These are phyloP conservation scores for Xiphophorus hellerii DNA, from an alignment of 2,113 vertebrate genomes.

Conservation along the genomic window DNA sequence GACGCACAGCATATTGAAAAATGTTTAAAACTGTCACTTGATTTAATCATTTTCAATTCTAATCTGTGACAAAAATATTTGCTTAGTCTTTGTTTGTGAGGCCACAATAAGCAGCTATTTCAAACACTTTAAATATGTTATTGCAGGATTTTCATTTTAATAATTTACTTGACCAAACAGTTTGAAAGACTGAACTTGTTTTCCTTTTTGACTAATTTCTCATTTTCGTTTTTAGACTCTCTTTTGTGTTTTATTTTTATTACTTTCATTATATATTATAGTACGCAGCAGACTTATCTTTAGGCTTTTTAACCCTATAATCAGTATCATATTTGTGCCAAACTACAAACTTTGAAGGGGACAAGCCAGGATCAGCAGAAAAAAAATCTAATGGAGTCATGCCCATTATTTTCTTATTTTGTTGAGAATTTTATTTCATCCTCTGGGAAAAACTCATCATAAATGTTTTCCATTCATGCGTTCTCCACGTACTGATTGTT, in stretches of 20 bases:
- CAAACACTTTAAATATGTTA: not conserved
- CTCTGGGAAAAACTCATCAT: not conserved
- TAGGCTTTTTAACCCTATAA: not conserved
- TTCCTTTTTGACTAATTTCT: not conserved
- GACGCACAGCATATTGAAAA: no score
- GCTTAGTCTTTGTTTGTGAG: no score
- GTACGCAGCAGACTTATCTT: not conserved
- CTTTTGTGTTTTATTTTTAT: not conserved
- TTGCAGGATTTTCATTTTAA: not conserved
- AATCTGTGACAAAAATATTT: no score
- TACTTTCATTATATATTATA: not conserved
- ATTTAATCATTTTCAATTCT: no score
- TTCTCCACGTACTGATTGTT: slow-evolving; percentile 5
- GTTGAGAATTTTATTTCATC: slow-evolving; percentile 4
- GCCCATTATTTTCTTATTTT: not conserved
- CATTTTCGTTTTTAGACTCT: not conserved
- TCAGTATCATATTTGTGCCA: not conserved
- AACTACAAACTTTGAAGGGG: not conserved
- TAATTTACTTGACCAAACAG: not conserved
- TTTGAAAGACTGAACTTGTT: not conserved
- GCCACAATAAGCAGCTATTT: not conserved
- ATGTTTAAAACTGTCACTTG: no score
- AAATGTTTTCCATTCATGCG: slow-evolving; percentile 5
- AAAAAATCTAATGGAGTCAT: not conserved
- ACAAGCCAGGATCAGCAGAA: not conserved